Conservation (phyloP, 2,888 invertebrate genomes). For the Stenurella melanura region DNA sequence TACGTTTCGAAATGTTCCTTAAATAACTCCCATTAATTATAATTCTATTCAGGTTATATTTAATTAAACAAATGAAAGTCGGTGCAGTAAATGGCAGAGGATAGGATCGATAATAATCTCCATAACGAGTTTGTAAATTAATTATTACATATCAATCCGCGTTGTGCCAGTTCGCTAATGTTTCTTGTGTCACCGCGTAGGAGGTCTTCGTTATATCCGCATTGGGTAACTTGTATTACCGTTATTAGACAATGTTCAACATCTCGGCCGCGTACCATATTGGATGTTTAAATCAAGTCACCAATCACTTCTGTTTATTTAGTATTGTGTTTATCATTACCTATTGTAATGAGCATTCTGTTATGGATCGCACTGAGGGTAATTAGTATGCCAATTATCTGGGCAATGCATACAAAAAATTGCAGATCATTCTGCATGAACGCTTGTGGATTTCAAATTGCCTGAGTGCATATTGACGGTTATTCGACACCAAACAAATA, state of each 20-base stretch:
- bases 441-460: no score
- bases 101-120: constrained; percentile 43
- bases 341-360: not conserved
- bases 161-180: constrained; percentile 37
- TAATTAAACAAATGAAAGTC: constrained; percentile 40
- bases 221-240: constrained; percentile 42
- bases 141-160: constrained; percentile 46
- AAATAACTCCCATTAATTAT: constrained; percentile 39
- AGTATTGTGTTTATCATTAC: not conserved
- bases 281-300: not conserved
- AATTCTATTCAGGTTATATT: constrained; percentile 37
- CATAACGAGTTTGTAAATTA: constrained; percentile 46
- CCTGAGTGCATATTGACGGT: no score
- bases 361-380: no score
- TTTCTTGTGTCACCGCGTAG: constrained; percentile 44
- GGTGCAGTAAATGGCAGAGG: constrained; percentile 32
- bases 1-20: constrained; percentile 39
- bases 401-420: no score
- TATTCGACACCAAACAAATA: no score
- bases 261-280: constrained; percentile 25
- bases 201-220: constrained; percentile 39
- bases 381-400: no score
- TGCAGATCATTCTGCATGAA: no score
- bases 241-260: constrained; percentile 42
- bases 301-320: constrained; percentile 35